Conservation (phyloP, 2,797 vertebrate species). For the Sus cebifrons region DNA sequence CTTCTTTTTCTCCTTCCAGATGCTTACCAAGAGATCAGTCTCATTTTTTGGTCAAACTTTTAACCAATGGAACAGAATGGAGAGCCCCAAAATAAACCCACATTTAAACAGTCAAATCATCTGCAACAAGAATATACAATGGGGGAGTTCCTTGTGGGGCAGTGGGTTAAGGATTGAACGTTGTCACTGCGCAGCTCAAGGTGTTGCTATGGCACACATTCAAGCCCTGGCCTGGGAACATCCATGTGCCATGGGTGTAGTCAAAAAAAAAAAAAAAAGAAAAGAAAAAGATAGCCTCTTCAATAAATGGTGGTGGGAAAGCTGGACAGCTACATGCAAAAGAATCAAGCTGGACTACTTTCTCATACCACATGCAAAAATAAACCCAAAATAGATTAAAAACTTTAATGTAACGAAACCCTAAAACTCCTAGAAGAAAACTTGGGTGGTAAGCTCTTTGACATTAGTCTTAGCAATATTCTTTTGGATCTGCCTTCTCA, state of each 20-base stretch:
- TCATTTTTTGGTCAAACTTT: not conserved
- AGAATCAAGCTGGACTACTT: not conserved
- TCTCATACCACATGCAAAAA: not conserved
- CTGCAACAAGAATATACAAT: not conserved
- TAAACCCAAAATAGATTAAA: no score
- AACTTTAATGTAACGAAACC: no score
- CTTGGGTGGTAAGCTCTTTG: no score
- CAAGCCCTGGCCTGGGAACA: no score
- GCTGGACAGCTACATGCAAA: not conserved
- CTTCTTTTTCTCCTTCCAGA: not conserved
- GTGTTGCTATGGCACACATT: no score
- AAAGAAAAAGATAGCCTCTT: not conserved
- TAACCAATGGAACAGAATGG: not conserved
- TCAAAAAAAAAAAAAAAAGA: no score
- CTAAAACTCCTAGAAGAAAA: no score
- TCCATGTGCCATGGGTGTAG: no score
- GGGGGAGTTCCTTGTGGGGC: not conserved
- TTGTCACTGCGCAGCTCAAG: no score
- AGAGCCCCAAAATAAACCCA: not conserved
- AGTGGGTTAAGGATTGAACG: no score
- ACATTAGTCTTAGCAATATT: no score
- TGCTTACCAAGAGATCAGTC: not conserved
- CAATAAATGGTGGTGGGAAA: not conserved
- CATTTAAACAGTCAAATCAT: not conserved
- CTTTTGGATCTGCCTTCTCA: no score